Percentiles rank a stretch among this genome's conserved stretches.
Evolutionary conservation across 2,888 invertebrate genomes (phyloP).

Genomic region (Cerastis leucographa): DNA sequence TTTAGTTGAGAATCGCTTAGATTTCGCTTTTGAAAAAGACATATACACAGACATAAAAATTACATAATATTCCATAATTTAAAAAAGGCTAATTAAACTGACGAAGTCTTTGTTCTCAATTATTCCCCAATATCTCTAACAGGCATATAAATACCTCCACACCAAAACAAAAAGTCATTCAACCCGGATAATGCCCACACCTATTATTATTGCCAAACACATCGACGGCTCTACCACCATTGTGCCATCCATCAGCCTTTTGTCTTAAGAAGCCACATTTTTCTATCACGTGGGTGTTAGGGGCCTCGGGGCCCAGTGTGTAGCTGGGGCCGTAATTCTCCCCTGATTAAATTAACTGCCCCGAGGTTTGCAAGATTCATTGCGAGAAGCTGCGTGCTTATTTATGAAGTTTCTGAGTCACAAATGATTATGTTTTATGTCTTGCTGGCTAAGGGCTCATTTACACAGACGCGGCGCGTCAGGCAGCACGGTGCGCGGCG

Average conservation of each 20-base stretch:
- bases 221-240: conserved; percentile 9
- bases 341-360: conserved; percentile 62
- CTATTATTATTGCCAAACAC: conserved; percentile 16
- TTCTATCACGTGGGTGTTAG: conserved; percentile 44
- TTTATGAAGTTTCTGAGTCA: conserved; percentile 47
- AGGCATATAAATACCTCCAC: background rate
- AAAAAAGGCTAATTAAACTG: too few species aligned
- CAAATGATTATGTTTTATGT: conserved; percentile 44
- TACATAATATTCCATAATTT: too few species aligned
- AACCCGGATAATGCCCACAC: conserved; percentile 7
- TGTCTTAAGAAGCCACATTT: conserved; percentile 50
- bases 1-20: background rate
- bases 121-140: background rate
- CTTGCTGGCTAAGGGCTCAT: background rate
- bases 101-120: too few species aligned
- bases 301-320: conserved; percentile 16
- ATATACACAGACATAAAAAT: background rate
- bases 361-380: conserved; percentile 54
- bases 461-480: too few species aligned
- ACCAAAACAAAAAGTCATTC: background rate
- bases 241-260: conserved; percentile 35
- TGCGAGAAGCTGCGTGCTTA: conserved; percentile 36
- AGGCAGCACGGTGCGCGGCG: too few species aligned
- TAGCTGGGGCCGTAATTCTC: conserved; percentile 43
- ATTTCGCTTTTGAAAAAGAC: too few species aligned